These are phyloP conservation scores for Lota lota DNA, from an alignment of 2,113 vertebrate genomes.

Conservation along the genomic window DNA sequence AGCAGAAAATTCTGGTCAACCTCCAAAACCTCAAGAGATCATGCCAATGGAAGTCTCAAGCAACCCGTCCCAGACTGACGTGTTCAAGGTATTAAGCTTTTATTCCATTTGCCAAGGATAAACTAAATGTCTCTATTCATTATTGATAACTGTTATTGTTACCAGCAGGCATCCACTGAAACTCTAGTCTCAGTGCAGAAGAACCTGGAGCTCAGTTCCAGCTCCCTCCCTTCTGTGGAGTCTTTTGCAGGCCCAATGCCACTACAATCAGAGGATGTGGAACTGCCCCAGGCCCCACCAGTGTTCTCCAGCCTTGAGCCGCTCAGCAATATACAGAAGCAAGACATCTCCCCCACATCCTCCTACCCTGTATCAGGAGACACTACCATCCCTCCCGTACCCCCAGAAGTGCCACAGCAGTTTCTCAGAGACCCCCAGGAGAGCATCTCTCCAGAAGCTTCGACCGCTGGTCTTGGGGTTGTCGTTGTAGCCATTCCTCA, in stretches of 20 bases:
- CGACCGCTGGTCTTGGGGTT: slow-evolving; percentile 53
- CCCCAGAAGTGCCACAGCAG: slow-evolving; percentile 87
- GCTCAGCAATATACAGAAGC: slow-evolving; percentile 85
- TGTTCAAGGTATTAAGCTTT: slow-evolving; percentile 78
- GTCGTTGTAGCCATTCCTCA: slow-evolving; percentile 69
- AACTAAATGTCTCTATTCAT: background rate
- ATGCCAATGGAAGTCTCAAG: slow-evolving; percentile 95
- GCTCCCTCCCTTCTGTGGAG: slow-evolving; percentile 71
- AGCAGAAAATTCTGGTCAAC: slow-evolving; percentile 76
- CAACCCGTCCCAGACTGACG: slow-evolving; percentile 75
- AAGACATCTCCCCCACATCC: slow-evolving; percentile 84
- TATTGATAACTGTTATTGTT: background rate
- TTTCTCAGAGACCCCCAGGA: slow-evolving; percentile 84
- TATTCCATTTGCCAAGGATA: background rate
- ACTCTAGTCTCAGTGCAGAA: slow-evolving; percentile 83
- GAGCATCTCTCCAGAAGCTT: slow-evolving; percentile 77
- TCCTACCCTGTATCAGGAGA: slow-evolving; percentile 86
- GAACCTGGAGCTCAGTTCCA: slow-evolving; percentile 79
- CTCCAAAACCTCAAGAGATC: slow-evolving; percentile 86
- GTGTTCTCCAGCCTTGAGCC: slow-evolving; percentile 81
- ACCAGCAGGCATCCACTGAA: slow-evolving; percentile 72
- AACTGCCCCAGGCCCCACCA: slow-evolving; percentile 80
- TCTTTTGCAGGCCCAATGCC: slow-evolving; percentile 84
- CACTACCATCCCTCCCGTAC: slow-evolving; percentile 76
- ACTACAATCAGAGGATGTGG: slow-evolving; percentile 82